Percentiles rank a stretch among this genome's conserved stretches.
phyloP scores from a whole-genome alignment of 2,888 invertebrate species.

The Hyppa rectilinea region DNA sequence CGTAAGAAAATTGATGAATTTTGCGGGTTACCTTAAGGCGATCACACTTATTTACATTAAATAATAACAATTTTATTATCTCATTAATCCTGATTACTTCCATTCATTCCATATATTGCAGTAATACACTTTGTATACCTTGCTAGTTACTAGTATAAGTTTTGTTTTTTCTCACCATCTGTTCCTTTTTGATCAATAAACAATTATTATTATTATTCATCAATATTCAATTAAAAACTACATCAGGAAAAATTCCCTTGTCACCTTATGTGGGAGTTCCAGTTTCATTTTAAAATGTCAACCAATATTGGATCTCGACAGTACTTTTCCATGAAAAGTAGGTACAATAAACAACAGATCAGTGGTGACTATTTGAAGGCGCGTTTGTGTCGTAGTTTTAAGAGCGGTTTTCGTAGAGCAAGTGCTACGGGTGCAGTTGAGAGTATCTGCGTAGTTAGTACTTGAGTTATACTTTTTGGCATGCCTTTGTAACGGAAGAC shows the following conservation, averaged over 20 bases:
- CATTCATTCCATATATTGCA: no score
- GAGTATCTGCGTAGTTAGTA: neutral
- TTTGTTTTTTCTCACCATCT: no score
- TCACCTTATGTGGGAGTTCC: constrained; percentile 18
- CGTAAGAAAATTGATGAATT: no score
- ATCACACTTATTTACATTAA: neutral
- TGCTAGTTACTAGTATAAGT: no score
- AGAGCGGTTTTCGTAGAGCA: neutral
- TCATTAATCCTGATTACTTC: constrained; percentile 6
- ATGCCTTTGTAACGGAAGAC: constrained; percentile 29
- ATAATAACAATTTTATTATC: neutral
- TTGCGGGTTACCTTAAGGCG: no score
- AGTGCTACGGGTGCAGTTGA: neutral
- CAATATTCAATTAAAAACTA: neutral
- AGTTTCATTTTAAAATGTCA: constrained; percentile 40
- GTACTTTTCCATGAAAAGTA: neutral
- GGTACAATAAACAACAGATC: neutral
- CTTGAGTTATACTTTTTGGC: constrained; percentile 34
- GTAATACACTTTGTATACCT: no score
- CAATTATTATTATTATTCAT: neutral
- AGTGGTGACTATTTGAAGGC: neutral
- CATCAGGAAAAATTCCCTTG: constrained; percentile 26
- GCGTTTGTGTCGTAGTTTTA: neutral
- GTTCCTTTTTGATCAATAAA: no score
- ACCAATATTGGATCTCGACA: neutral